Conservation (phyloP, 1,140 invertebrate species). For the Drosophila aff. region DNA sequence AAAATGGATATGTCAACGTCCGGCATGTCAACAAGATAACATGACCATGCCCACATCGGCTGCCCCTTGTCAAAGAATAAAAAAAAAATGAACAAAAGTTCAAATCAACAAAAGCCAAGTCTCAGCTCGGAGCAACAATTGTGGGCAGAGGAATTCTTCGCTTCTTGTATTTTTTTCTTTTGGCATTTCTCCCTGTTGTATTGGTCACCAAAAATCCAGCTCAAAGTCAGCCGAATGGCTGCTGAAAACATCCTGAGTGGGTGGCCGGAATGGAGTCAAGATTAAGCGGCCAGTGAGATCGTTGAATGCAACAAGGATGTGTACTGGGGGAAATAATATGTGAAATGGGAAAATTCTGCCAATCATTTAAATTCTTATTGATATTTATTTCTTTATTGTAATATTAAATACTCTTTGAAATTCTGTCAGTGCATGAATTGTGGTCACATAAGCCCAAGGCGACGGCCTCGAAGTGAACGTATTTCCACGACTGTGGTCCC, state of each 20-base stretch:
- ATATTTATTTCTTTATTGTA: background rate
- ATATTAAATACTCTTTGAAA: background rate
- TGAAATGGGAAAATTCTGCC: background rate
- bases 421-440: conserved; percentile 14
- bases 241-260: conserved; percentile 47
- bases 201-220: conserved; percentile 45
- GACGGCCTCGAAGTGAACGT: conserved; percentile 36
- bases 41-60: conserved; percentile 52
- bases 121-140: conserved; percentile 62
- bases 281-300: conserved; percentile 37
- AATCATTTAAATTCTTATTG: background rate
- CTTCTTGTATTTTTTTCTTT: background rate
- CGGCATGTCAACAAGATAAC: conserved; percentile 81
- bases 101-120: conserved; percentile 72
- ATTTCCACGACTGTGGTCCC: conserved; percentile 14
- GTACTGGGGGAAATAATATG: conserved; percentile 3
- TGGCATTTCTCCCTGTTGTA: conserved; percentile 23
- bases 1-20: conserved; percentile 83
- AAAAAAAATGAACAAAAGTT: conserved; percentile 58
- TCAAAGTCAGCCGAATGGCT: conserved; percentile 51
- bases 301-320: conserved; percentile 20
- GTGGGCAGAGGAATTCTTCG: conserved; percentile 25
- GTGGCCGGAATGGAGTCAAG: conserved; percentile 38
- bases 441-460: conserved; percentile 5
- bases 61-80: conserved; percentile 52